Percentiles rank a stretch among this genome's conserved stretches.
Evolutionary conservation across 2,888 invertebrate genomes (phyloP).

Genomic region (Cryptops parisi): DNA sequence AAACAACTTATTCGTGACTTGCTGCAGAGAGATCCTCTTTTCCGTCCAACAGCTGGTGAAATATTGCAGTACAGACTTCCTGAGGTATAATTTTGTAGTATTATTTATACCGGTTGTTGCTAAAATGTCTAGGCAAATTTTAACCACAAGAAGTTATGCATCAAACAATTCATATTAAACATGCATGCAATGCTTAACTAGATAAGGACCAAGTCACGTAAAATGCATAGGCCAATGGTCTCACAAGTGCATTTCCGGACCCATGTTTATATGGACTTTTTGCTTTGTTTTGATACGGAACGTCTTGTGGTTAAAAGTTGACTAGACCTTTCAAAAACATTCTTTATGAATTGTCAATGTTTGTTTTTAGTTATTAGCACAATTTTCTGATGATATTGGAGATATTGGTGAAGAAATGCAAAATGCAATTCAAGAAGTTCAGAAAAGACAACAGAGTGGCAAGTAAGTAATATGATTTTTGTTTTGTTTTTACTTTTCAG

Average conservation of each 20-base stretch:
- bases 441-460: constrained; percentile 1
- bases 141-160: too few species aligned
- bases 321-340: too few species aligned
- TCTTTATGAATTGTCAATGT: not conserved
- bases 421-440: constrained; percentile 1
- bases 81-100: constrained; percentile 25
- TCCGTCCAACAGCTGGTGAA: constrained; percentile 47
- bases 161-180: too few species aligned
- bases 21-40: constrained; percentile 45
- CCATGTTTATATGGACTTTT: too few species aligned
- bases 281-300: too few species aligned
- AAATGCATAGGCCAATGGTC: too few species aligned
- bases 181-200: too few species aligned
- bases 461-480: not conserved
- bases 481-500: not conserved
- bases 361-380: constrained; percentile 7
- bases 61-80: constrained; percentile 42
- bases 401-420: constrained; percentile 4
- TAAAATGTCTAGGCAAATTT: too few species aligned
- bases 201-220: too few species aligned
- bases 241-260: too few species aligned
- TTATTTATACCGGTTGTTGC: not conserved
- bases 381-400: not conserved
- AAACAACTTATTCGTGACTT: constrained; percentile 46
- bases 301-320: too few species aligned